Percentiles rank a stretch among this genome's conserved stretches.
These are phyloP conservation scores for Suillia variegata DNA, from an alignment of 2,888 invertebrate species.

Conservation along the genomic window DNA sequence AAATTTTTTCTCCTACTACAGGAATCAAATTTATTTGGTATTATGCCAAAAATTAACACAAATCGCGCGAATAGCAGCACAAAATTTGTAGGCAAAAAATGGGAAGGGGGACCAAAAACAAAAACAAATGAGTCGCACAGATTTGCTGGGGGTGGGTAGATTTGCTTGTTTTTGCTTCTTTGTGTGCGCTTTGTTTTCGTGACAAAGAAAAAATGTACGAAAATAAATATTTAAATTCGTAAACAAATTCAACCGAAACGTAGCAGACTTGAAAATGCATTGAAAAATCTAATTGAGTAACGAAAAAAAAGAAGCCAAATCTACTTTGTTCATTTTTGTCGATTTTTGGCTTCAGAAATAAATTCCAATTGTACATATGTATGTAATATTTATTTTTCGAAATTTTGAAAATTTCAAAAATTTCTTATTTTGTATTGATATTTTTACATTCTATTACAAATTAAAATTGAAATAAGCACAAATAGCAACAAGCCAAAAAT, in stretches of 20 bases:
- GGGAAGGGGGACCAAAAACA: constrained; percentile 1
- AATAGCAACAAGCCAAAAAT: too few relatives aligned
- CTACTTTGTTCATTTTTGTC: background rate
- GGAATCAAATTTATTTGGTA: constrained; percentile 28
- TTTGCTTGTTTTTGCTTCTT: background rate
- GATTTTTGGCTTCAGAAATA: too few relatives aligned
- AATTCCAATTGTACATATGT: too few relatives aligned
- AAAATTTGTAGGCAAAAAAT: too few relatives aligned
- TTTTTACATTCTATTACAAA: too few relatives aligned
- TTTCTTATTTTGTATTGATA: too few relatives aligned
- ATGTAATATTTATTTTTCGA: too few relatives aligned
- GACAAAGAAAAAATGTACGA: background rate
- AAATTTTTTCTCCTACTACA: too few relatives aligned
- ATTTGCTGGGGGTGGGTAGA: background rate
- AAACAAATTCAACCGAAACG: background rate
- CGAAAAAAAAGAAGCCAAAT: background rate
- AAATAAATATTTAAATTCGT: background rate
- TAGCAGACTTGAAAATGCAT: background rate
- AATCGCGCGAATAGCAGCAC: background rate
- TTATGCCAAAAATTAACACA: background rate
- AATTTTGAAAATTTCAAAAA: too few relatives aligned
- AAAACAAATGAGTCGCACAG: background rate
- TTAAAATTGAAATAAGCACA: too few relatives aligned
- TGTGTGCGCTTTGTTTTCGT: too few relatives aligned
- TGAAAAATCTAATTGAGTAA: background rate